Evolutionary conservation across 2,797 vertebrate genomes (phyloP), one percentile per base, ranked within the genome.

Genomic region (Malacoctenus gilli): DNA sequence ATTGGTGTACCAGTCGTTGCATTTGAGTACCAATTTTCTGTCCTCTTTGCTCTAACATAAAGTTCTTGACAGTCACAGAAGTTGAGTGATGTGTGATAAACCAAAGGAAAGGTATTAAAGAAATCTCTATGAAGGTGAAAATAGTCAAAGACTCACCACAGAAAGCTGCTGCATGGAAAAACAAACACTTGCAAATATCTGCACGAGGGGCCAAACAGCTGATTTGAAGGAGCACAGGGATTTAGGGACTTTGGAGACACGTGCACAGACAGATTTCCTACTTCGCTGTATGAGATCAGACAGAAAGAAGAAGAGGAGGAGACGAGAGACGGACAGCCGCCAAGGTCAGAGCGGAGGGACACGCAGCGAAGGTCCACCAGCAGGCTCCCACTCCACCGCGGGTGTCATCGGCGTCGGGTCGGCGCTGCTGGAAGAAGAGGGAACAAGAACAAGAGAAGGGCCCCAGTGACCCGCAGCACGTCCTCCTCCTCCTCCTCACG

Each of bases 241-340:
- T 84, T 87, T 80, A 59, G 41, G 56, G 77, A 74, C 59, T 84
- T 73, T 82, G 49, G 56, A 38, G 52, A 43, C 89, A 91, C 82
- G 83, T 91, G 88, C 60, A 10, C 35, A 57, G 69, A 41, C 38
- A 52, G 64, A 50, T 56, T 76, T 82, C 77, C 84, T 68, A 69
- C 75, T 79, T 79, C 62, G 35, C 47, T 47, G 60, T 49, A 76
- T 62, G 57, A 85, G 88, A 81, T 85, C 73, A 82, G 74, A 60
- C 48, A 59, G 57, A 56, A 36, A 55, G 59, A 49, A 35, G 50
- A 50, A 37, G 46, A 60, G 58, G 72, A 63, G 52, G 51, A 56
- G 56, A 32, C 30, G 12, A 34, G 16, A 51, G 55, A 50, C 51
- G 57, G 41, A 51, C 61, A 62, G 68, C 53, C 68, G 23, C 23